Evolutionary conservation across 2,797 vertebrate species (phyloP).

Genomic region (Coluber constrictor): DNA sequence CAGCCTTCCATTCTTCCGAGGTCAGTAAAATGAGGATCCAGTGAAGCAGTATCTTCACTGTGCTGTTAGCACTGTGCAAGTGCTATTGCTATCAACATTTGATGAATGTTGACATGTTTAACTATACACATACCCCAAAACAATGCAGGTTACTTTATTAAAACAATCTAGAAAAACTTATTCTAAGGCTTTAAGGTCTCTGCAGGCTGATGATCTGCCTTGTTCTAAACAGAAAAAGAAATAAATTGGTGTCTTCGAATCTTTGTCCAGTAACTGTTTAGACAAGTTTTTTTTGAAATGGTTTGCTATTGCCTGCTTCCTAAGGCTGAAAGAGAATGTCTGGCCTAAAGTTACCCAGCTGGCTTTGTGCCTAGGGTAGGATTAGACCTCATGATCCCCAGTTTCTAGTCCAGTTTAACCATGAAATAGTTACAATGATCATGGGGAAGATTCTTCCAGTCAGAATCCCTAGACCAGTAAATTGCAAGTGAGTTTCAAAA

Average conservation of each 20-base stretch:
- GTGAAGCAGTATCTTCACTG: neutral
- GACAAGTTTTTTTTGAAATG: neutral
- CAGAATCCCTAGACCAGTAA: neutral
- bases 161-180: neutral
- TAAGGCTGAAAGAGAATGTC: neutral
- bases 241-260: neutral
- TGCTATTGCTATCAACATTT: neutral
- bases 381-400: neutral
- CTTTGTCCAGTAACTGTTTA: neutral
- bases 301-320: neutral
- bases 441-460: neutral
- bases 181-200: neutral
- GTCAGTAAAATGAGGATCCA: too few species aligned
- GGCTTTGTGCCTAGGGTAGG: neutral
- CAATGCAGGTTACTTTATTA: neutral
- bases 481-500: neutral
- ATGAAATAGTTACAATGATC: neutral
- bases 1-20: too few species aligned
- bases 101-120: neutral
- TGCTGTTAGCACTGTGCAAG: too few species aligned
- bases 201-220: neutral
- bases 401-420: neutral
- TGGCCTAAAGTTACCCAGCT: neutral
- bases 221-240: neutral
- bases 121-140: neutral